Evolutionary conservation across 2,797 vertebrate genomes (phyloP).

Genomic region (Halcyon chelicuti): DNA sequence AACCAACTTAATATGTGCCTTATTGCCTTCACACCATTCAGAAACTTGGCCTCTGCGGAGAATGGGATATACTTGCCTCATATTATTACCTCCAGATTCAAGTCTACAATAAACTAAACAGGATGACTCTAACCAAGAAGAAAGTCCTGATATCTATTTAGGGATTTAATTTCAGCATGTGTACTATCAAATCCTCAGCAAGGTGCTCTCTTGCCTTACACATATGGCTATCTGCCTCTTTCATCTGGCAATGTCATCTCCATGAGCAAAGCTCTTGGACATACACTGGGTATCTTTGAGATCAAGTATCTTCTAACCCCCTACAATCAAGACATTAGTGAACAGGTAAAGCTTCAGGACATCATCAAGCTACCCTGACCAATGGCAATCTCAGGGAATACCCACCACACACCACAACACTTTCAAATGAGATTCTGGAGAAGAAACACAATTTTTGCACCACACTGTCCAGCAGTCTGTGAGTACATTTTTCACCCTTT

Average conservation of each 20-base stretch:
- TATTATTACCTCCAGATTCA: not conserved
- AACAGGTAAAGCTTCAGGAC: not conserved
- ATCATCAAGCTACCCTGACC: not conserved
- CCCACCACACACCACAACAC: not conserved
- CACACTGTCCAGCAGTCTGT: not conserved
- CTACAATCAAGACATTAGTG: not conserved
- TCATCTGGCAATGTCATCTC: not conserved
- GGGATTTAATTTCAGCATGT: not conserved
- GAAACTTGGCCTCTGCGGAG: not conserved
- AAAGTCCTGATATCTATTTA: not conserved
- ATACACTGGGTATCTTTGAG: not conserved
- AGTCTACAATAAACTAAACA: not conserved
- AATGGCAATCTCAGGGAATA: not conserved
- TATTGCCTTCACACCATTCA: not conserved
- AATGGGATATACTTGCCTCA: not conserved
- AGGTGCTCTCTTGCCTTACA: not conserved
- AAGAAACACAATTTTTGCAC: not conserved
- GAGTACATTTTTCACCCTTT: rapidly evolving
- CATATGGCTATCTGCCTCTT: not conserved
- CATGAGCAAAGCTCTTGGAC: not conserved
- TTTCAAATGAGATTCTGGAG: not conserved
- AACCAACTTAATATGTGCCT: not conserved
- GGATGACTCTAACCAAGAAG: not conserved
- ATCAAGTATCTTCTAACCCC: not conserved
- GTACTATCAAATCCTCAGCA: not conserved